phyloP scores from a whole-genome alignment of 2,888 invertebrate genomes.

The Xanthorhoe designata region DNA sequence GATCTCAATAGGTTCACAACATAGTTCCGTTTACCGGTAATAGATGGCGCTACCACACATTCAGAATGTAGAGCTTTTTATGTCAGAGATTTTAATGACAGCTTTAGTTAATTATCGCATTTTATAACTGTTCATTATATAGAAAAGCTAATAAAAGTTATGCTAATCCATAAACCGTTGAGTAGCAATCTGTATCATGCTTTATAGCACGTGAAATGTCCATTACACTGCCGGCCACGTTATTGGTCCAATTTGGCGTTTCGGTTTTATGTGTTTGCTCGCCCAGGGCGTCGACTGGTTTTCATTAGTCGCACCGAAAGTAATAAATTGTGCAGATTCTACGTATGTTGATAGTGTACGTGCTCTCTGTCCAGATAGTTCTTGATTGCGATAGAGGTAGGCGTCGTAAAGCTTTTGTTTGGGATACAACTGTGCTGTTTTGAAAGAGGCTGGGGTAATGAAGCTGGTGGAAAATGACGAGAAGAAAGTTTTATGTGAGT shows the following conservation, averaged over 20 bases:
- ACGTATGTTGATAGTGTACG: slow-evolving; percentile 45
- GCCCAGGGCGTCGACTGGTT: slow-evolving; percentile 63
- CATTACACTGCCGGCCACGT: slow-evolving; percentile 64
- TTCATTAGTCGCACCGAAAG: slow-evolving; percentile 69
- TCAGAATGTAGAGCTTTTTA: slow-evolving; percentile 8
- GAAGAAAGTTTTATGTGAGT: neutral
- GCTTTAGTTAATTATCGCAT: neutral
- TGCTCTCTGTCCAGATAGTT: slow-evolving; percentile 27
- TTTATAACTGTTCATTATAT: slow-evolving; percentile 18
- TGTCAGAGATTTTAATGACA: neutral
- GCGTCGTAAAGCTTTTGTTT: slow-evolving; percentile 32
- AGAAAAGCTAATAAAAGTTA: slow-evolving; percentile 25
- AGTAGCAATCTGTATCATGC: slow-evolving; percentile 51
- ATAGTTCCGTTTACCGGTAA: neutral
- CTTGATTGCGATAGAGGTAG: slow-evolving; percentile 29
- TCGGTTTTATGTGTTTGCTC: slow-evolving; percentile 68
- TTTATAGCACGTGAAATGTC: slow-evolving; percentile 51
- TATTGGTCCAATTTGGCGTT: slow-evolving; percentile 71
- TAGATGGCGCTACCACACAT: slow-evolving; percentile 18
- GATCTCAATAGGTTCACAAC: neutral
- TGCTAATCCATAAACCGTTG: slow-evolving; percentile 41
- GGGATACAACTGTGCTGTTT: neutral
- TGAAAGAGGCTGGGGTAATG: neutral
- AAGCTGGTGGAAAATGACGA: neutral
- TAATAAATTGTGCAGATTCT: slow-evolving; percentile 60